Conservation (phyloP, 1,140 invertebrate genomes). For the Acyrthosiphon pisum region DNA sequence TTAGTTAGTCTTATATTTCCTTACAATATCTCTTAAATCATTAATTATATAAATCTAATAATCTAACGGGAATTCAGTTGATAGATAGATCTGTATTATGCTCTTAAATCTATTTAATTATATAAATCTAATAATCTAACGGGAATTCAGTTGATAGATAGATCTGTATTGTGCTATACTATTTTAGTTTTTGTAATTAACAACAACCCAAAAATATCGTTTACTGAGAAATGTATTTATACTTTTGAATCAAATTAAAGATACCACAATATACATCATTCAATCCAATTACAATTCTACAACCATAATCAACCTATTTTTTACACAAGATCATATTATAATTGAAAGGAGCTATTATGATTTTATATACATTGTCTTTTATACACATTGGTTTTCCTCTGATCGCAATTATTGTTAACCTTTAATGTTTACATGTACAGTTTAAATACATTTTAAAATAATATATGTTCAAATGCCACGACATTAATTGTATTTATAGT, state of each 20-base stretch:
- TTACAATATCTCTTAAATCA: neutral
- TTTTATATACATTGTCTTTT: neutral
- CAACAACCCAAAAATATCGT: neutral
- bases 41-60: neutral
- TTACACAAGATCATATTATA: neutral
- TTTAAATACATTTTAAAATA: no score
- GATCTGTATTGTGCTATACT: neutral
- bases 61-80: neutral
- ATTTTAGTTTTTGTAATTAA: neutral
- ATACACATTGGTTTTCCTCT: neutral
- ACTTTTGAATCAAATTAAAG: neutral
- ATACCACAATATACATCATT: neutral
- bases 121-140: no score
- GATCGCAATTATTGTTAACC: neutral
- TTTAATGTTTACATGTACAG: neutral
- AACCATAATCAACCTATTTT: neutral
- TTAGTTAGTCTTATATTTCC: no score
- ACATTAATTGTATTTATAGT: neutral
- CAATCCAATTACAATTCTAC: neutral
- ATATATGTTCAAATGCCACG: no score
- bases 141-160: no score
- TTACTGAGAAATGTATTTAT: neutral
- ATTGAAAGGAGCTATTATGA: neutral
- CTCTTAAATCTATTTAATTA: no score
- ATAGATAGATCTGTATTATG: neutral